phyloP scores from a whole-genome alignment of 92 coral and sea anemone species.

The Actinostola sp. region DNA sequence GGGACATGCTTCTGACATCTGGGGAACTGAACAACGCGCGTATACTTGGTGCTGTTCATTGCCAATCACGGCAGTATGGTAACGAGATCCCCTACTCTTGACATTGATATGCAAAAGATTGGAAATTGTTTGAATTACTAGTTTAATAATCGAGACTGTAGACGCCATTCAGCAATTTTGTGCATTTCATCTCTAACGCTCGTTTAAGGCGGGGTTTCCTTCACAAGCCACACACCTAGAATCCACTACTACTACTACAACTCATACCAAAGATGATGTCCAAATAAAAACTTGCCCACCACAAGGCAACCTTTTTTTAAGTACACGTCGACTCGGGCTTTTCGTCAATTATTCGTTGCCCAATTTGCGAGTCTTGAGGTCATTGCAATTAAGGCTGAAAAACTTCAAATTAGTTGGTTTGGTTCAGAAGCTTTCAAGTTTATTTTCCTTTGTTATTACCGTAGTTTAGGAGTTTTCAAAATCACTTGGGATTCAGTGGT shows the following conservation, averaged over 20 bases:
- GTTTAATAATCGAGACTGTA: conserved; percentile 65
- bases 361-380: conserved; percentile 16
- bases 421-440: conserved; percentile 22
- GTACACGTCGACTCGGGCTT: background rate
- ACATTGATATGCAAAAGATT: conserved; percentile 90
- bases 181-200: conserved; percentile 52
- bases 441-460: conserved; percentile 27
- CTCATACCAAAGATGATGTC: conserved; percentile 4
- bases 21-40: conserved; percentile 73
- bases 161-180: conserved; percentile 83
- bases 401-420: conserved; percentile 2
- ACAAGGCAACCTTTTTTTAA: conserved; percentile 17
- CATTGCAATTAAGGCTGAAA: conserved; percentile 7
- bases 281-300: conserved; percentile 7
- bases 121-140: conserved; percentile 87
- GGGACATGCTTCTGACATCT: conserved; percentile 82
- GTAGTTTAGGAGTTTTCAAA: conserved; percentile 16
- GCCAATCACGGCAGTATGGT: conserved; percentile 52
- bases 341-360: conserved; percentile 28
- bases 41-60: conserved; percentile 6
- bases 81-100: conserved; percentile 69
- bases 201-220: conserved; percentile 79
- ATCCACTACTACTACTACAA: conserved; percentile 19
- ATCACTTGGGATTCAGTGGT: conserved; percentile 6
- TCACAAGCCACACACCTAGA: conserved; percentile 36